Conservation (phyloP, 2,113 vertebrate species). For the Xerus inauris region DNA sequence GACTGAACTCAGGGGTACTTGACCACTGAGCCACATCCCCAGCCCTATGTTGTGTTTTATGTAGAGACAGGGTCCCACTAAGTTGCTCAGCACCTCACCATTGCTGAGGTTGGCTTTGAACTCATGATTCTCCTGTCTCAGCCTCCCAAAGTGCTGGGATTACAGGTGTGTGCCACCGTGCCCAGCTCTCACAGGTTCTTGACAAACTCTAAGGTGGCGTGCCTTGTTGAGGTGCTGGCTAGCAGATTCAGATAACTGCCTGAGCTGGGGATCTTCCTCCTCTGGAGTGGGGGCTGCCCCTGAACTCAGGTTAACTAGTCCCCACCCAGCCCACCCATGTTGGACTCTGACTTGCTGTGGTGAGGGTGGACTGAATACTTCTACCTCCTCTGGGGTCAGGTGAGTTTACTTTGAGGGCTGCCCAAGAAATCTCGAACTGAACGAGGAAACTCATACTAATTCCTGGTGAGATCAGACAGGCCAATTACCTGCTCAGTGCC, state of each 20-base stretch:
- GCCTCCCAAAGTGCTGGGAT: too few species aligned
- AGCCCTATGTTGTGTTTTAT: too few species aligned
- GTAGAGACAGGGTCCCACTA: too few species aligned
- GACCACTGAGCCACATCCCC: too few species aligned
- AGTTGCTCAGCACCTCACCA: too few species aligned
- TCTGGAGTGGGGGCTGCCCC: neutral
- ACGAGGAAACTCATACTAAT: slow-evolving; percentile 13
- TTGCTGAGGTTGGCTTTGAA: too few species aligned
- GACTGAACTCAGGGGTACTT: too few species aligned
- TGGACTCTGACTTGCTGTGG: slow-evolving; percentile 9
- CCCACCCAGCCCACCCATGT: neutral
- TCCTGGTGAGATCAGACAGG: neutral
- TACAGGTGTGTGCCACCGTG: too few species aligned
- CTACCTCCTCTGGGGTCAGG: neutral
- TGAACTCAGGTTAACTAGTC: neutral
- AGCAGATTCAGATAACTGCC: neutral
- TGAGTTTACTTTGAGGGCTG: slow-evolving; percentile 24
- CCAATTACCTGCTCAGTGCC: neutral
- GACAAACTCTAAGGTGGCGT: neutral
- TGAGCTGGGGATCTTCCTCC: neutral
- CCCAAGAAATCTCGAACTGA: neutral
- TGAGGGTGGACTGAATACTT: neutral
- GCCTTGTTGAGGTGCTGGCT: neutral
- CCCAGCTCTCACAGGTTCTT: slow-evolving; percentile 2
- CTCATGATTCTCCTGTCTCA: too few species aligned